Percentiles rank a stretch among this genome's conserved stretches.
phyloP scores from a whole-genome alignment of 2,888 invertebrate genomes.

The Plagiodera versicolora region DNA sequence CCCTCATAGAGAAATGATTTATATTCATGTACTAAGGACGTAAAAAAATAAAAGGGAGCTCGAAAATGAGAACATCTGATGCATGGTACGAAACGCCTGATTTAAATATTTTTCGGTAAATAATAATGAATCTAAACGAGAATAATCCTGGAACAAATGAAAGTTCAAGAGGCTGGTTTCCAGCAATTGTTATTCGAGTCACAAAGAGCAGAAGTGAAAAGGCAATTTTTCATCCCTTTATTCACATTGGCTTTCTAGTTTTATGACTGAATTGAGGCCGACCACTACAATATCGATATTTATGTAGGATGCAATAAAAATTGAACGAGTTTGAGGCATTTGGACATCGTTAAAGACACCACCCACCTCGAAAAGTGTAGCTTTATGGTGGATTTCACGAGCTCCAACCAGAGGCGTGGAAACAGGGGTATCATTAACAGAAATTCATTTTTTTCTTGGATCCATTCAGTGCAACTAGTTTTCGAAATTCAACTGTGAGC shows the following conservation, averaged over 20 bases:
- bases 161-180: too few species aligned
- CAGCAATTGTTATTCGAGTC: too few species aligned
- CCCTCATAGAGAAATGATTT: not conserved
- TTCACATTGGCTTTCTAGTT: constrained; percentile 32
- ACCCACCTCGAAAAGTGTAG: constrained; percentile 38
- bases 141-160: too few species aligned
- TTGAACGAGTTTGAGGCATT: constrained; percentile 34
- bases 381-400: constrained; percentile 35
- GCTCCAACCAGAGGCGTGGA: constrained; percentile 36
- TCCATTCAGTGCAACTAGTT: too few species aligned
- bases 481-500: too few species aligned
- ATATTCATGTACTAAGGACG: not conserved
- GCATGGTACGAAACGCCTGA: too few species aligned
- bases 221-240: not conserved
- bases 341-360: constrained; percentile 42
- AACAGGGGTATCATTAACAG: not conserved
- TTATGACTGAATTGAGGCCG: constrained; percentile 34
- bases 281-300: constrained; percentile 43
- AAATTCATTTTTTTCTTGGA: too few species aligned
- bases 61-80: too few species aligned
- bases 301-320: constrained; percentile 44
- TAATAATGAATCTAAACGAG: too few species aligned
- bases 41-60: too few species aligned
- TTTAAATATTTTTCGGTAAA: too few species aligned
- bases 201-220: too few species aligned